Evolutionary conservation across 2,113 vertebrate species (phyloP), one percentile per base, ranked within the genome.

Genomic region (Chloropsis hardwickii): DNA sequence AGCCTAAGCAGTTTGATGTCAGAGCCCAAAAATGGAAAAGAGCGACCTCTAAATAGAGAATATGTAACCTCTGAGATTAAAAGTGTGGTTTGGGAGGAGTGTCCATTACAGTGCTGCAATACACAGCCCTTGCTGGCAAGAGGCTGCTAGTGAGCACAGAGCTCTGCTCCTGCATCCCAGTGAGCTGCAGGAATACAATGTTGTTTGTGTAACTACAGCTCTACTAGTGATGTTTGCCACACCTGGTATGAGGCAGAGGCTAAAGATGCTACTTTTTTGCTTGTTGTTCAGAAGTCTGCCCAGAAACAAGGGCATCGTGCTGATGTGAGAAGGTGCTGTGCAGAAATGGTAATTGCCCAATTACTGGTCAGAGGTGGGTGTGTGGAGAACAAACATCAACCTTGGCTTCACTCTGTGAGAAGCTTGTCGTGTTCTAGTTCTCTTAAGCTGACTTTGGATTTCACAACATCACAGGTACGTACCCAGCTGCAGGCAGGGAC

Each of bases 201-300:
- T 20, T 47, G 8, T 65, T 47, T 14, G 37, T 29, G 1, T 4
- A 37, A 65, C 23, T 50, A 28, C 51, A 83, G 37, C 77, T 80
- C 47, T 57, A 0, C 10, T 11, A 2, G 3, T 19, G 37, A 42
- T 61, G 28, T 54, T 3, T 37, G 37, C 45, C 37, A 29, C 2
- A 6, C 25, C 24, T 45, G 29, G 16, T 79, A 33, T 22, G 45
- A 47, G 8, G 64, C 31, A 16, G 0, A 78, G 28, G 23, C 44
- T 37, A 24, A 64, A 27, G 29, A 3, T 5, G 13, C 14, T 66
- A 22, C 17, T 17, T 17, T 31, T 33, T 25, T 50, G 19, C 42
- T 47, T 35, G 3, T 16, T 28, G 25, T 42, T 60, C 35, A 35
- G 9, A 77, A 67, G 17, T 29, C 67, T 48, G 39, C 42, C 67